Base-by-base conservation (phyloP, 37 sponge, comb jelly and placozoan genomes). In the Hexactinellida sp. region DNA sequence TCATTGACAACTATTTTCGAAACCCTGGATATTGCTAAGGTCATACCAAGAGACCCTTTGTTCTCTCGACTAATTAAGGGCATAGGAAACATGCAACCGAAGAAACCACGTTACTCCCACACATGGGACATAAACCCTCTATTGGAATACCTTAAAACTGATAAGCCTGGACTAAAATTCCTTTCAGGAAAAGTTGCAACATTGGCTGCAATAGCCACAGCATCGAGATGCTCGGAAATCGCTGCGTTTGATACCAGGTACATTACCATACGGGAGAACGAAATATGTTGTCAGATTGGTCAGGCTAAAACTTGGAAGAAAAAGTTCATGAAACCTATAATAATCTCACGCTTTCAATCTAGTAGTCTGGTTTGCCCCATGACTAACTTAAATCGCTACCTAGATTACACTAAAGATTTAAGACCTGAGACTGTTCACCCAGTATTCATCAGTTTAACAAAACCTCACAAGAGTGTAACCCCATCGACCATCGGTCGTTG, bases 101-200 rank as follows among this genome's bases (percentile, higher is more conserved):
- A 63, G 28, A 63, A 21, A 24, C 39, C 84, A 35, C 38, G 84
- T 9, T 83, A 83, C 30, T 28, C 82, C 36, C 82, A 82, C 82
- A 82, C 84, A 13, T 83, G 84, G 84, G 84, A 83, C 25, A 19
- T 83, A 10, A 83, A 83, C 37, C 24, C 37, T 37, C 39, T 83
- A 30, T 36, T 34, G 19, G 30, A 10, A 38, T 83, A 38, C 38
- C 30, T 83, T 9, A 13, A 38, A 38, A 10, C 35, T 83, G 76
- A 25, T 10, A 3, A 7, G 76, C 76, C 30, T n/a, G 30, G 21
- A 10, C 21, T n/a, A 21, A 10, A 63, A 63, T 23, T 25, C 25
- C 76, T 63, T 28, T 10, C 76, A 25, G 21, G 30, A 5, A 63
- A 63, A 32, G 76, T n/a, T 23, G 76, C 30, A 10, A 63, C 76